These are phyloP conservation scores for Patagioenas fasciata DNA, from an alignment of 2,113 vertebrate species.

Conservation along the genomic window DNA sequence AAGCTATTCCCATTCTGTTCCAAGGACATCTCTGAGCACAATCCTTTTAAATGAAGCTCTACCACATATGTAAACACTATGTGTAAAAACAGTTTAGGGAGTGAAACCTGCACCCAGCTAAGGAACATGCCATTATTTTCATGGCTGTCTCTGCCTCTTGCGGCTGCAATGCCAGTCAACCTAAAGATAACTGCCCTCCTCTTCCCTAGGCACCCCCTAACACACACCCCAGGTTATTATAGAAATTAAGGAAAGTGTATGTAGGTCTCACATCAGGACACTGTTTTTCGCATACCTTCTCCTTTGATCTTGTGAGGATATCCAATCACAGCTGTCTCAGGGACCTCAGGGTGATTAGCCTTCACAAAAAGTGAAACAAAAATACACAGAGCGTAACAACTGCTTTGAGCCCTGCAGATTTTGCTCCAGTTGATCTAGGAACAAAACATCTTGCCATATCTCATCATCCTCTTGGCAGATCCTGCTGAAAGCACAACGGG, in stretches of 20 bases:
- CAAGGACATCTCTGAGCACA: neutral
- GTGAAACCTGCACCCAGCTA: neutral
- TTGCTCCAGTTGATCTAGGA: neutral
- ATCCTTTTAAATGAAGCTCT: neutral
- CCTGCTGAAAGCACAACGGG: neutral
- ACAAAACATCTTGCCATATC: neutral
- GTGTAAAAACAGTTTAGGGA: neutral
- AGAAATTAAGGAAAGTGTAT: neutral
- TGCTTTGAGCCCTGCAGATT: neutral
- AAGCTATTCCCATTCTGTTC: neutral
- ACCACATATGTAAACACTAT: neutral
- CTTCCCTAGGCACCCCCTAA: neutral
- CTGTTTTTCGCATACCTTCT: constrained; percentile 80
- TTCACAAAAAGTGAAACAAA: constrained; percentile 51
- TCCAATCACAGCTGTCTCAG: constrained; percentile 90
- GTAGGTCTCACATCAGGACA: neutral
- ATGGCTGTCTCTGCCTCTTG: neutral
- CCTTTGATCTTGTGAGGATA: constrained; percentile 89
- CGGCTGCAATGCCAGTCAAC: neutral
- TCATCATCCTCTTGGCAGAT: neutral
- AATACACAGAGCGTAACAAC: neutral
- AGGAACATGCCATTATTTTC: neutral
- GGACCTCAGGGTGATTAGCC: constrained; percentile 89
- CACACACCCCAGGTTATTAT: neutral
- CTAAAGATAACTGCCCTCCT: neutral